Conservation (phyloP, 2,888 invertebrate genomes). For the Hyppa rectilinea region DNA sequence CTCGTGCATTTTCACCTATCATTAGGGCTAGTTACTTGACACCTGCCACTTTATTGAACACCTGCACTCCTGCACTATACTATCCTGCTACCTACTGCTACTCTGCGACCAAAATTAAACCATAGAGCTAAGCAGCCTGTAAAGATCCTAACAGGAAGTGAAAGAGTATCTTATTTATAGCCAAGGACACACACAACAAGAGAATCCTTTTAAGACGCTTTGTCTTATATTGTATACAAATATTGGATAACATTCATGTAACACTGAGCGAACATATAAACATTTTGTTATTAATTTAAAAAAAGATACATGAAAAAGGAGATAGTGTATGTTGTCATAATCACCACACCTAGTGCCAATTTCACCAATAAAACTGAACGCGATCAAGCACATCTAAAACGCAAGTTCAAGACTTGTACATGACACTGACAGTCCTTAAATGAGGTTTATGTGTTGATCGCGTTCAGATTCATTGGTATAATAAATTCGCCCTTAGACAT, state of each 20-base stretch:
- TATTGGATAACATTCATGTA: slow-evolving; percentile 33
- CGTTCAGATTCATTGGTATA: too few species aligned
- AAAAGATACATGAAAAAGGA: neutral
- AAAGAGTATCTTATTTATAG: slow-evolving; percentile 39
- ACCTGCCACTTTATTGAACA: too few species aligned
- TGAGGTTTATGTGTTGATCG: too few species aligned
- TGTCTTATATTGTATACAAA: slow-evolving; percentile 15
- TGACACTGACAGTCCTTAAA: too few species aligned
- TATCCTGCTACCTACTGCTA: neutral
- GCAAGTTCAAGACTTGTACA: too few species aligned
- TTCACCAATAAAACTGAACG: too few species aligned
- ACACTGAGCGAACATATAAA: slow-evolving; percentile 12
- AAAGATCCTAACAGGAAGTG: slow-evolving; percentile 41
- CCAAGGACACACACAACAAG: slow-evolving; percentile 44
- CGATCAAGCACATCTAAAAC: too few species aligned
- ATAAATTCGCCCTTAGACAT: too few species aligned
- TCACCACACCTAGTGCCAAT: neutral
- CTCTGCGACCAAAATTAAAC: neutral
- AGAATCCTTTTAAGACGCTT: slow-evolving; percentile 51
- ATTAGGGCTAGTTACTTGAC: too few species aligned
- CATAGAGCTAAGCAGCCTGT: slow-evolving; percentile 8
- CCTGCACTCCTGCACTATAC: too few species aligned
- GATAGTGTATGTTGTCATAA: neutral
- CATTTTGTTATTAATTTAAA: neutral
- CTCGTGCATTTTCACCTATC: too few species aligned